Evolutionary conservation across 1,140 invertebrate genomes (phyloP).

Genomic region (Diploscapter pachys): DNA sequence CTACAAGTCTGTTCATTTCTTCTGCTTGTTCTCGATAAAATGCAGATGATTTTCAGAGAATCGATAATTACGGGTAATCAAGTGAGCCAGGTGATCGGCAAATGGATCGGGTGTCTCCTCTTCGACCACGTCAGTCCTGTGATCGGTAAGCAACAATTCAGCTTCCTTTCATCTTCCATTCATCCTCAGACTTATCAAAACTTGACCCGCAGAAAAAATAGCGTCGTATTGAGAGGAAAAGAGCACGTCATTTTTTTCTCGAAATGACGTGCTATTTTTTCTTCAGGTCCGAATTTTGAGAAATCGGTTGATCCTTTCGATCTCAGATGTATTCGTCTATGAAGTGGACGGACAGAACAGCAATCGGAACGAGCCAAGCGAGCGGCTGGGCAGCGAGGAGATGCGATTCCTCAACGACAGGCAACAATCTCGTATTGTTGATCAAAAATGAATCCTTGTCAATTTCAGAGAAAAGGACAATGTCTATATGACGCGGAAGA

Average conservation of each 20-base stretch:
- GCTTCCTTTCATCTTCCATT: neutral
- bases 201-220: no score
- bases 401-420: slow-evolving; percentile 2
- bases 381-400: slow-evolving; percentile 10
- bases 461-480: slow-evolving; percentile 25
- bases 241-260: no score
- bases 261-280: no score
- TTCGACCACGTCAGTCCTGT: slow-evolving; percentile 11
- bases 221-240: no score
- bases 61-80: neutral
- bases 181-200: no score
- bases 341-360: slow-evolving; percentile 1
- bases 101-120: slow-evolving; percentile 11
- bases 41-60: neutral
- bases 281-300: no score
- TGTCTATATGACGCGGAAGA: slow-evolving; percentile 22
- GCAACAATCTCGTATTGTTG: neutral
- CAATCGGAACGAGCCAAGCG: neutral
- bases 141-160: slow-evolving; percentile 5
- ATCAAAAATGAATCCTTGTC: neutral
- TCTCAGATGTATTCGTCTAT: neutral
- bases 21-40: neutral
- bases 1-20: slow-evolving; percentile 7
- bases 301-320: no score
- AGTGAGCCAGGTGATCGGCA: neutral